phyloP scores from a whole-genome alignment of 2,888 invertebrate genomes.

The Lapara coniferarum region DNA sequence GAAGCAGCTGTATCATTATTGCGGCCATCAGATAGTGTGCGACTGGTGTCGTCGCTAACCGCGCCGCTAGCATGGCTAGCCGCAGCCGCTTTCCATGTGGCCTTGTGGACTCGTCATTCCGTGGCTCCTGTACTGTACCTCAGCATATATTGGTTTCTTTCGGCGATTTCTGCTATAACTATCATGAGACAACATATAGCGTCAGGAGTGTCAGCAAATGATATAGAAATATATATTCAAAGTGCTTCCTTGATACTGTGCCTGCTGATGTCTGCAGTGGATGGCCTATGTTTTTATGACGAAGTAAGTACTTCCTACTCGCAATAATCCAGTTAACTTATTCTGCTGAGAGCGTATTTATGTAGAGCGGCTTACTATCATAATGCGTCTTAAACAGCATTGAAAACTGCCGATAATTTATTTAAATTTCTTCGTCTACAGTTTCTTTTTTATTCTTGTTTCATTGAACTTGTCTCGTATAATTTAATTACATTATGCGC shows the following conservation, averaged over 20 bases:
- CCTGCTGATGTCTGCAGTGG: slow-evolving; percentile 61
- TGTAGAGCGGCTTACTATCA: slow-evolving; percentile 4
- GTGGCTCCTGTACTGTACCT: slow-evolving; percentile 74
- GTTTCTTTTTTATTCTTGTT: neutral
- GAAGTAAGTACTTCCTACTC: slow-evolving; percentile 56
- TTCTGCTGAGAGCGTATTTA: slow-evolving; percentile 12
- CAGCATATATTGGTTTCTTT: slow-evolving; percentile 73
- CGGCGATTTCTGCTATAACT: slow-evolving; percentile 60
- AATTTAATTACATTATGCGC: too few relatives aligned
- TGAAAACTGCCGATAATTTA: neutral
- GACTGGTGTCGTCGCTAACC: slow-evolving; percentile 61
- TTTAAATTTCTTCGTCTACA: neutral
- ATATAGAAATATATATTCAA: slow-evolving; percentile 66
- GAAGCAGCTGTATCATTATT: slow-evolving; percentile 63
- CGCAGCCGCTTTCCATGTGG: slow-evolving; percentile 68
- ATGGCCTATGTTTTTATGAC: slow-evolving; percentile 74
- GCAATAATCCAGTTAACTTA: slow-evolving; percentile 35
- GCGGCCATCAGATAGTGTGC: slow-evolving; percentile 57
- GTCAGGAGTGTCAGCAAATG: slow-evolving; percentile 42
- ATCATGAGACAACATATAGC: slow-evolving; percentile 58
- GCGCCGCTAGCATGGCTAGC: slow-evolving; percentile 72
- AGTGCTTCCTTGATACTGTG: slow-evolving; percentile 56
- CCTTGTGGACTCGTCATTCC: slow-evolving; percentile 67
- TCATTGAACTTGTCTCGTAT: neutral
- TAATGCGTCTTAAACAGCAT: neutral